Conservation (phyloP, 2,888 invertebrate species). For the Cryptocheilus praepositus region DNA sequence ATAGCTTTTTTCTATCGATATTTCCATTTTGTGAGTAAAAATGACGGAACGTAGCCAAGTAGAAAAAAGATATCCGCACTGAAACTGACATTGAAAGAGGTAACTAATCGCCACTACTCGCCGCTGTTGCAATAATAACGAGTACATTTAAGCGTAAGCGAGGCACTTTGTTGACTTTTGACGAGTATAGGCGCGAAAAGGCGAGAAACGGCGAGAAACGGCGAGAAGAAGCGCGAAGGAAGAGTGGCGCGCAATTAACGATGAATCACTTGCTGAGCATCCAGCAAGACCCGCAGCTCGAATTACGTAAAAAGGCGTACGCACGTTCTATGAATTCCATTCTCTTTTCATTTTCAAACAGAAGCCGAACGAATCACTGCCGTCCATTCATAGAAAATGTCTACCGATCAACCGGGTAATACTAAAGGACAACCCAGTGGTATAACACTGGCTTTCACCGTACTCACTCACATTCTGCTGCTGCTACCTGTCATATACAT, state of each 20-base stretch:
- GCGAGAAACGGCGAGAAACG: too few species aligned
- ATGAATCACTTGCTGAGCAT: conserved; percentile 59
- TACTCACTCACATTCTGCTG: conserved; percentile 64
- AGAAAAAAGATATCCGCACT: too few species aligned
- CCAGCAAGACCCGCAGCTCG: conserved; percentile 38
- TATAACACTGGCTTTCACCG: conserved; percentile 53
- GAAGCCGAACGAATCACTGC: neutral
- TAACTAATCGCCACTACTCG: too few species aligned
- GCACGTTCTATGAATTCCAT: conserved; percentile 8
- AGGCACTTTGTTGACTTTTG: too few species aligned
- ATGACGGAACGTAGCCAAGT: too few species aligned
- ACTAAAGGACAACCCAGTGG: conserved; percentile 56
- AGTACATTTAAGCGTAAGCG: too few species aligned
- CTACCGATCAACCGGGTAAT: conserved; percentile 43
- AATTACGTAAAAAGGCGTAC: conserved; percentile 53
- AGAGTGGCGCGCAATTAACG: conserved; percentile 48
- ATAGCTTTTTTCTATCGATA: too few species aligned
- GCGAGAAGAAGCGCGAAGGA: conserved; percentile 33
- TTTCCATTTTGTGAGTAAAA: too few species aligned
- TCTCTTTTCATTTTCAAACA: conserved; percentile 7
- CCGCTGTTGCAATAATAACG: too few species aligned
- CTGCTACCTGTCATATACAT: conserved; percentile 67
- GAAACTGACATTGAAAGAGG: too few species aligned
- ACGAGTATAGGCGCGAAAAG: conserved; percentile 22
- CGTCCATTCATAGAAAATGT: conserved; percentile 45